Evolutionary conservation across 2,888 invertebrate genomes (phyloP), one percentile per base, ranked within the genome.

Genomic region (Limnephilus rhombicus): DNA sequence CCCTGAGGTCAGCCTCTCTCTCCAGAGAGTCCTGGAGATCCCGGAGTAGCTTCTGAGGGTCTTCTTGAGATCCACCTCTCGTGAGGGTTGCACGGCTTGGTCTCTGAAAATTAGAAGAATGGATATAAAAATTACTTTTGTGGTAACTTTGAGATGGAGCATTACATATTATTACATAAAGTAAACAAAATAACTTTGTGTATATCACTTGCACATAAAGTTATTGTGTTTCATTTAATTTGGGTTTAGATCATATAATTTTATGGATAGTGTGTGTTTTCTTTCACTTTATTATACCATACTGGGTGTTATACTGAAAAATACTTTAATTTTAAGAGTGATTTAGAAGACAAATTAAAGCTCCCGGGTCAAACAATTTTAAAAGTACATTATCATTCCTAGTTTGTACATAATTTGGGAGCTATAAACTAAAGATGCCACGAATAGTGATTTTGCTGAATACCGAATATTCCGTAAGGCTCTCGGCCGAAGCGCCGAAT

Each of bases 11-110:
- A 1, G 98, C 98, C 95, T 99, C 99, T 45, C 99, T 96, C 95
- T 99, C 99, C 93, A 99, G 96, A 2, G 98, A 98, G 95, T 99
- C 99, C 95, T 98, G 98, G 31, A 99, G 96, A 95, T 99, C 99
- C 86, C 98, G 96, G 93, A 98, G 96, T 82, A 99, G 95, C 94
- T 98, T 98, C 88, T 97, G 97, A 0, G 98, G 98, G 95, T 98
- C 98, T 94, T 98, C 98, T 95, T 98, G 98, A 37, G 98, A 98
- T 87, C 98, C 98, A 31, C 98, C 98, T 89, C 98, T 96, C 0
- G 98, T 98, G 5, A 98, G 95, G 2, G 98, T 98, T 89, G 98
- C 98, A 31, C 98, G 96, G 1, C 98, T 98, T 87, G 98, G 96
- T 95, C 97, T 98, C 96, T 97, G 95, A 94, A 95, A 94, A 89